Evolutionary conservation across 2,888 invertebrate genomes (phyloP).

Genomic region (Andrena hattorfiana): DNA sequence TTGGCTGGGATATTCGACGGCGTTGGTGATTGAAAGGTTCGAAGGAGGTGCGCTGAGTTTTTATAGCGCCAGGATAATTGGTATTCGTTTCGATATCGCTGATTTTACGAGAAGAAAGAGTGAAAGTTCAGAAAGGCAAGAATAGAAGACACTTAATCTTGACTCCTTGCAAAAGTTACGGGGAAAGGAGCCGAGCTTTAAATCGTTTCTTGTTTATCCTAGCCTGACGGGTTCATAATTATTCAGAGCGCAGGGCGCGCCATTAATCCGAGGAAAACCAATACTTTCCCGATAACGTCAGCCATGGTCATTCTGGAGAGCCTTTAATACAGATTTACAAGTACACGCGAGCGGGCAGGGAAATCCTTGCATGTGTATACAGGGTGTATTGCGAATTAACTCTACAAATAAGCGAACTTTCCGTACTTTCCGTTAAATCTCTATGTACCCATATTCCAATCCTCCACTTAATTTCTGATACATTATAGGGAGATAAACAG

Average conservation of each 20-base stretch:
- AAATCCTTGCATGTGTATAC: constrained; percentile 37
- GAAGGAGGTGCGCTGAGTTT: too few species aligned
- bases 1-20: neutral
- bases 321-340: constrained; percentile 60
- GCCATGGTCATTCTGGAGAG: constrained; percentile 52
- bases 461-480: too few species aligned
- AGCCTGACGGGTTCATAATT: constrained; percentile 54
- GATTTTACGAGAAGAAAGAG: neutral
- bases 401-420: neutral
- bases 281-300: constrained; percentile 64
- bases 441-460: too few species aligned
- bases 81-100: neutral
- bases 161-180: constrained; percentile 29
- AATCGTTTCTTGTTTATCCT: constrained; percentile 55
- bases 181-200: constrained; percentile 26
- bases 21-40: too few species aligned
- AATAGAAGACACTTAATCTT: neutral
- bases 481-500: too few species aligned
- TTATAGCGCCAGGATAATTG: too few species aligned
- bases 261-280: constrained; percentile 61
- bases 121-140: neutral
- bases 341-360: constrained; percentile 21
- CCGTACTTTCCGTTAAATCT: neutral
- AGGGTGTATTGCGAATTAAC: constrained; percentile 49
- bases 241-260: constrained; percentile 50